Evolutionary conservation across 2,113 vertebrate genomes (phyloP).

Genomic region (Pygoscelis adeliae): DNA sequence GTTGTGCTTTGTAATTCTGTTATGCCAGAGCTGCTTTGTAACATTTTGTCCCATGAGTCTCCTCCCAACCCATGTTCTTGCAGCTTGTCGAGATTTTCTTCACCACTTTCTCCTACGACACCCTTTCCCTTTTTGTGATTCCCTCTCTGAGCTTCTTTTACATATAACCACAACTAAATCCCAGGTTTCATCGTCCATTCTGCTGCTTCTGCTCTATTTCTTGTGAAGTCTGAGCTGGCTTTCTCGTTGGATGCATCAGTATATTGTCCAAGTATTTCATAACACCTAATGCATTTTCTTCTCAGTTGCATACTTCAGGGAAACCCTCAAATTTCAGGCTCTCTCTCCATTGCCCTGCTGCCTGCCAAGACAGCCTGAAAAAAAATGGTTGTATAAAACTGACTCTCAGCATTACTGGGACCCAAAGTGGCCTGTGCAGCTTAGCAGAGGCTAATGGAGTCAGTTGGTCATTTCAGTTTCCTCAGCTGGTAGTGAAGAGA

Average conservation of each 20-base stretch:
- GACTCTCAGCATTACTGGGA: not conserved
- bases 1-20: not conserved
- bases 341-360: not conserved
- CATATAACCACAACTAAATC: not conserved
- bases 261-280: not conserved
- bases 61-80: not conserved
- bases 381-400: not conserved
- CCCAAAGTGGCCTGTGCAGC: not conserved
- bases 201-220: not conserved
- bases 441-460: not conserved
- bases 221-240: not conserved
- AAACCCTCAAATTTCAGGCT: not conserved
- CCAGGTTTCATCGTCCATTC: not conserved
- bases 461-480: not conserved
- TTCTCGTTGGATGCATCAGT: not conserved
- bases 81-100: not conserved
- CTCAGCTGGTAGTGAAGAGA: not conserved
- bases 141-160: not conserved
- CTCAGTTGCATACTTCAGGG: not conserved
- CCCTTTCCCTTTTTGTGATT: not conserved
- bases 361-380: not conserved
- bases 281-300: not conserved
- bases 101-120: not conserved
- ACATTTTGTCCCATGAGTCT: not conserved
- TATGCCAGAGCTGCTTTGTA: not conserved